Conservation (phyloP, 2,888 invertebrate genomes). For the Campoplex capitator region DNA sequence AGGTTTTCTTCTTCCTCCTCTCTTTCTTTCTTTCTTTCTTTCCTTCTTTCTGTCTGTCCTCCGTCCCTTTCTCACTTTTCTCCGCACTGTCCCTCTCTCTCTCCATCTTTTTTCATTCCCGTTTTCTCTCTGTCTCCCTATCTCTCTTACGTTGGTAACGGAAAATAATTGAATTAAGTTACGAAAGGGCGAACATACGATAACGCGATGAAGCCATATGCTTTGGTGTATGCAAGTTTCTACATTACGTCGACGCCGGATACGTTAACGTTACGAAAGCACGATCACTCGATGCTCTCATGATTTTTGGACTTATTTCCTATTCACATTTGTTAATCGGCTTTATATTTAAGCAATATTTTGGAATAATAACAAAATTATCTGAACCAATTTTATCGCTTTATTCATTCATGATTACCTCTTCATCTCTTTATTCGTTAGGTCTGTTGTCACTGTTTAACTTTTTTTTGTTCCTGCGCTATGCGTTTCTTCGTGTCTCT, state of each 20-base stretch:
- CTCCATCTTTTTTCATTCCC: not conserved
- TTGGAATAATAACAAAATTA: not conserved
- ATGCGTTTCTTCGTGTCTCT: no score
- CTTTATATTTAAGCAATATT: not conserved
- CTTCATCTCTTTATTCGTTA: no score
- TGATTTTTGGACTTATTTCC: constrained; percentile 11
- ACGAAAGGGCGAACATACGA: constrained; percentile 63
- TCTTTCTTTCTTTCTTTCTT: constrained; percentile 25
- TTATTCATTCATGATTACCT: no score
- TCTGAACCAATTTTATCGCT: no score
- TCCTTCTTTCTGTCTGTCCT: constrained; percentile 3
- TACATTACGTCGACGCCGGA: constrained; percentile 22
- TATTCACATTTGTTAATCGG: not conserved
- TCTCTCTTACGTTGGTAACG: not conserved
- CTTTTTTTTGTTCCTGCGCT: no score
- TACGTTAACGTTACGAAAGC: constrained; percentile 9
- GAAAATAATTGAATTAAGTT: constrained; percentile 63
- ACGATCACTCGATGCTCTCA: not conserved
- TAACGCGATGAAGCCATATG: constrained; percentile 70
- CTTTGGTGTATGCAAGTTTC: constrained; percentile 36
- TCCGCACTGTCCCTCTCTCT: not conserved
- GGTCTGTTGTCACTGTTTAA: no score
- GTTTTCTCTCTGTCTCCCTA: not conserved
- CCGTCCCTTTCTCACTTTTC: not conserved
- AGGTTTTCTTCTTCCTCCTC: not conserved